A percentile compares a stretch with the other conserved stretches of the same genome.
Conservation (phyloP, 2,113 vertebrate genomes). For the Pelusios castaneus region DNA sequence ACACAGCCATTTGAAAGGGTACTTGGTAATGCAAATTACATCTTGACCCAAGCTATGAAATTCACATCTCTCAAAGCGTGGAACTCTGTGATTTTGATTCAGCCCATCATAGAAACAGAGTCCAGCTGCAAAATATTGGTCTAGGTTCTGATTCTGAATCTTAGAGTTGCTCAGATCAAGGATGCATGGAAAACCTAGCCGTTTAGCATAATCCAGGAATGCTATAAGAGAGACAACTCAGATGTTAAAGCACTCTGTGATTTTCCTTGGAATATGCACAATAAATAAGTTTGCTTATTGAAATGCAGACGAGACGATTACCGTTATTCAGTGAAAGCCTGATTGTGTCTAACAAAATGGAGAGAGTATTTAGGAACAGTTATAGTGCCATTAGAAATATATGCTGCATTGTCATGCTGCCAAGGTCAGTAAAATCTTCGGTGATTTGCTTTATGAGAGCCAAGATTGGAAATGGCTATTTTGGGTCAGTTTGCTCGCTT, state of each 20-base stretch:
- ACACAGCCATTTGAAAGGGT: slow-evolving; percentile 50
- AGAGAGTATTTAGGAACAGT: neutral
- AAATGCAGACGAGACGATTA: neutral
- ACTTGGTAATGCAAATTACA: slow-evolving; percentile 44
- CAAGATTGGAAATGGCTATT: slow-evolving; percentile 8
- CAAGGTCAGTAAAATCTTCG: slow-evolving; percentile 10
- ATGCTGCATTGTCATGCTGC: neutral
- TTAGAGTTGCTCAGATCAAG: slow-evolving; percentile 12
- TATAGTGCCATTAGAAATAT: neutral
- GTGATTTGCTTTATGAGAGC: slow-evolving; percentile 20
- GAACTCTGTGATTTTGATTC: slow-evolving; percentile 65
- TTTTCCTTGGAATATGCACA: slow-evolving; percentile 46
- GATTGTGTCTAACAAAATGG: neutral
- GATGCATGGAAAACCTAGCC: slow-evolving; percentile 1
- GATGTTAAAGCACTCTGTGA: slow-evolving; percentile 12
- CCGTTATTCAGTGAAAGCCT: slow-evolving; percentile 26
- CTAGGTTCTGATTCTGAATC: slow-evolving; percentile 29
- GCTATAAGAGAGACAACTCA: slow-evolving; percentile 32
- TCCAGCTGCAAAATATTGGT: slow-evolving; percentile 61
- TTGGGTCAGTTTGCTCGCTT: slow-evolving; percentile 43
- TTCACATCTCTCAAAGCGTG: slow-evolving; percentile 58
- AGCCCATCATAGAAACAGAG: slow-evolving; percentile 53
- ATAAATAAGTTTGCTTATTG: slow-evolving; percentile 23
- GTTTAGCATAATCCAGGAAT: neutral
- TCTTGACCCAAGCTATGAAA: slow-evolving; percentile 56